Conservation (phyloP, 2,113 vertebrate genomes). For the Pachyramphus minor region DNA sequence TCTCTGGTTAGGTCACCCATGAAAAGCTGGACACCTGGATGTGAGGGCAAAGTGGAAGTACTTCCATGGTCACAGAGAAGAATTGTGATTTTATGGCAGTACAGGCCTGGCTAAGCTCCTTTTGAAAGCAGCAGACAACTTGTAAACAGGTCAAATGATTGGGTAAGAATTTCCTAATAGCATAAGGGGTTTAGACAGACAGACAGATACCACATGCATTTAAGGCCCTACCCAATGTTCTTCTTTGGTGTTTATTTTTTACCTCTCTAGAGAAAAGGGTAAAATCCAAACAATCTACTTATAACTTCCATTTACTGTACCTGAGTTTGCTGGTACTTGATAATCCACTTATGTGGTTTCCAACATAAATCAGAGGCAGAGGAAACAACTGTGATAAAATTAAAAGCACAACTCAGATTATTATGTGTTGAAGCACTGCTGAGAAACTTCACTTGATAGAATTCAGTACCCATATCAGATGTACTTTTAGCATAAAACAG, state of each 20-base stretch:
- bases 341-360: conserved; percentile 80
- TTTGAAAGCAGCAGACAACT: not conserved
- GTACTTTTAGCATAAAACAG: not conserved
- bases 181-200: not conserved
- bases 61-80: not conserved
- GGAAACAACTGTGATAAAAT: conserved; percentile 77
- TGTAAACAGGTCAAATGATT: not conserved
- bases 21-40: not conserved
- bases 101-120: not conserved
- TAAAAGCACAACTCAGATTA: conserved; percentile 41
- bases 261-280: not conserved
- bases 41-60: not conserved
- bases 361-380: conserved; percentile 78
- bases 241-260: not conserved
- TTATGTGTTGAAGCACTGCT: not conserved
- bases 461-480: not conserved
- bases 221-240: not conserved
- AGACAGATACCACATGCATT: not conserved
- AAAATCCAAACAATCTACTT: not conserved
- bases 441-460: not conserved
- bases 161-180: not conserved
- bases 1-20: not conserved
- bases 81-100: not conserved
- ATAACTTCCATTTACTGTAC: conserved; percentile 53
- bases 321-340: conserved; percentile 79